A percentile compares a stretch with the other conserved stretches of the same genome.
Evolutionary conservation across 2,113 vertebrate genomes (phyloP).

Genomic region (Corythornis madagascariensis): DNA sequence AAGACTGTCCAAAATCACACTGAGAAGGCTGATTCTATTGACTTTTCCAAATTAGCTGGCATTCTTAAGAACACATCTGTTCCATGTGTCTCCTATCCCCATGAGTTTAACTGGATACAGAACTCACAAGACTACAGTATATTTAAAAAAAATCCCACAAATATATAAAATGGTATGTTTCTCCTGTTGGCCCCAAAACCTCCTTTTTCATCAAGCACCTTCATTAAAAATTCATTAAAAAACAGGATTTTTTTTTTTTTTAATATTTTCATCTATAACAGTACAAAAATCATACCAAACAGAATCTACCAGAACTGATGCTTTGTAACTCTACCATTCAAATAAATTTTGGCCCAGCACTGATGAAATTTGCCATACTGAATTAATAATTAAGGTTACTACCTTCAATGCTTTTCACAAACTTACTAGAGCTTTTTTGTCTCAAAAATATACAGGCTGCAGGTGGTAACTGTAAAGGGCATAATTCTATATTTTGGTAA

Average conservation of each 20-base stretch:
- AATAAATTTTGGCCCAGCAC: neutral
- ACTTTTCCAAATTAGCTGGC: neutral
- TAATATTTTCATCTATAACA: neutral
- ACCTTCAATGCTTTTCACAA: neutral
- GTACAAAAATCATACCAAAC: neutral
- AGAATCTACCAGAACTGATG: neutral
- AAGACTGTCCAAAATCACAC: neutral
- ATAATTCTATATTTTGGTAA: neutral
- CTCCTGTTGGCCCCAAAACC: neutral
- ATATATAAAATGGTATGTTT: neutral
- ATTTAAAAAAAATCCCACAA: neutral
- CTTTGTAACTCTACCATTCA: neutral
- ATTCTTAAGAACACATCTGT: accelerated
- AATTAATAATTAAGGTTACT: neutral
- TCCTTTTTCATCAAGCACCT: neutral
- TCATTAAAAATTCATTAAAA: neutral
- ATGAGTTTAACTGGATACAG: neutral
- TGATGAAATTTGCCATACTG: neutral
- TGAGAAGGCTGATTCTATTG: neutral
- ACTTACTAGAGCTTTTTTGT: neutral
- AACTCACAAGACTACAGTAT: neutral
- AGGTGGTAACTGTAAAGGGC: neutral
- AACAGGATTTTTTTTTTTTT: neutral
- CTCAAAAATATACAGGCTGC: neutral
- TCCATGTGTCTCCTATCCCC: neutral